Percentiles rank a stretch among this genome's conserved stretches.
Conservation (phyloP, 2,113 vertebrate genomes). For the Phylloscopus trochiloides region DNA sequence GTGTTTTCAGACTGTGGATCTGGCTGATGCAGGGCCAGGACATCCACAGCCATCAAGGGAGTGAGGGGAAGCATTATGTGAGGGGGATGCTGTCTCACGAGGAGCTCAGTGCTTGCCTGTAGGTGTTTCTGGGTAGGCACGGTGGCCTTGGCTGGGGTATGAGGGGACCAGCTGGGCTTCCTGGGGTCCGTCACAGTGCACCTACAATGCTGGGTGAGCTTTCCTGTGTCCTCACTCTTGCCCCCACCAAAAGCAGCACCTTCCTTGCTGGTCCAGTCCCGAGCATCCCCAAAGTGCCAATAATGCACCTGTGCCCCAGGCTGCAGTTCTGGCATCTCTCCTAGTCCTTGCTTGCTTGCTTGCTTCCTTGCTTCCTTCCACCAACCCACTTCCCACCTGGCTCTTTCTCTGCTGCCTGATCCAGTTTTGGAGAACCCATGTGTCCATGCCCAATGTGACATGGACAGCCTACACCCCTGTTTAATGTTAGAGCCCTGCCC, state of each 20-base stretch:
- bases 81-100: neutral
- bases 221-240: neutral
- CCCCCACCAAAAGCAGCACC: neutral
- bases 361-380: neutral
- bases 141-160: neutral
- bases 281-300: neutral
- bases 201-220: neutral
- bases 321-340: neutral
- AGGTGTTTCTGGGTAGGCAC: neutral
- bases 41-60: neutral
- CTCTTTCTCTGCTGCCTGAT: neutral
- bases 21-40: neutral
- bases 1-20: neutral
- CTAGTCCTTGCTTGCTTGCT: neutral
- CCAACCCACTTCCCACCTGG: neutral
- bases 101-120: neutral
- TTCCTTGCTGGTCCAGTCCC: neutral
- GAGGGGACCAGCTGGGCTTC: neutral
- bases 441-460: neutral
- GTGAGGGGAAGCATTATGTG: fast-evolving
- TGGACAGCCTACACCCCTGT: neutral
- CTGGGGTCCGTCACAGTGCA: neutral
- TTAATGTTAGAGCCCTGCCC: neutral
- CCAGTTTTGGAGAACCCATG: neutral
- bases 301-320: neutral